Evolutionary conservation across 2,888 invertebrate species (phyloP).

Genomic region (Harpalus rubripes): DNA sequence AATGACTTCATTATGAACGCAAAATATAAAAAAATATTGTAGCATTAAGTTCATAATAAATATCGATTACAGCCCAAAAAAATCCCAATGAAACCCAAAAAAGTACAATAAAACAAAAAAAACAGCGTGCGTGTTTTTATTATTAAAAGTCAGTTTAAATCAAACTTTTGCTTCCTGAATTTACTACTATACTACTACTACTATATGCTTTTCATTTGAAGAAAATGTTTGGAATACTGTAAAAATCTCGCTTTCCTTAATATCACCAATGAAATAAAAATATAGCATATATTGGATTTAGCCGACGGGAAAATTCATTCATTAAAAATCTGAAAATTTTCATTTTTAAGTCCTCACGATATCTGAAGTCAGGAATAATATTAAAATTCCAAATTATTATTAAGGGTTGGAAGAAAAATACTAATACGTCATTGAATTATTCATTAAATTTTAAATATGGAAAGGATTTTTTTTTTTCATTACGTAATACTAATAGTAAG

Average conservation of each 20-base stretch:
- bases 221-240: not conserved
- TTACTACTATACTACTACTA: not conserved
- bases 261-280: not conserved
- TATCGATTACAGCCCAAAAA: no score
- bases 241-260: not conserved
- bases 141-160: not conserved
- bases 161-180: not conserved
- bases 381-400: not conserved
- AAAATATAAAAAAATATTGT: no score
- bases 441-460: not conserved
- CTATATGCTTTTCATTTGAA: not conserved
- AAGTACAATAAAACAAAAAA: no score
- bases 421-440: not conserved
- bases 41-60: no score
- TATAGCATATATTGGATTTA: not conserved
- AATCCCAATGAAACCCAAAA: no score
- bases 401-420: not conserved
- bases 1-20: no score
- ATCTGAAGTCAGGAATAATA: not conserved
- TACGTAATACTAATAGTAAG: not conserved
- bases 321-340: not conserved
- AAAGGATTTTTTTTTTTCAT: not conserved
- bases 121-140: not conserved
- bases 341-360: not conserved
- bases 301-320: slow-evolving; percentile 1